phyloP scores from a whole-genome alignment of 2,797 vertebrate species.

The Notolabrus celidotus region DNA sequence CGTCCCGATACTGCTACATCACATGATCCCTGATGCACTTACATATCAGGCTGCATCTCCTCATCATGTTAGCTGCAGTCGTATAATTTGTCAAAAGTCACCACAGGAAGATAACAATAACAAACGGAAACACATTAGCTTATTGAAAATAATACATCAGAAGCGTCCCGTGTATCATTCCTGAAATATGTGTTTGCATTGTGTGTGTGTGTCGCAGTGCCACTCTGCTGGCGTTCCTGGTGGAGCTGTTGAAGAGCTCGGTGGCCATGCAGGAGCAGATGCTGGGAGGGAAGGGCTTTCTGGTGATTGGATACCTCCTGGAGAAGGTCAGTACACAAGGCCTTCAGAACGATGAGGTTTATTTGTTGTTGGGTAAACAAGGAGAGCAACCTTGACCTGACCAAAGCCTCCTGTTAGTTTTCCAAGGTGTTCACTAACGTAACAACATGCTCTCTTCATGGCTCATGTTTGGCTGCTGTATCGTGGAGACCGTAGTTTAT shows the following conservation, averaged over 20 bases:
- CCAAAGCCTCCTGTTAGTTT: not conserved
- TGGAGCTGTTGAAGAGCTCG: conserved; percentile 98
- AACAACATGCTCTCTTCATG: not conserved
- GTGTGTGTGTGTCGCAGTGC: conserved; percentile 69
- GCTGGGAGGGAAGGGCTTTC: conserved; percentile 97
- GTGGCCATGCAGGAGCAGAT: conserved; percentile 99
- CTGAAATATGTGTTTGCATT: conserved; percentile 4
- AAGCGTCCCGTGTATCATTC: not conserved
- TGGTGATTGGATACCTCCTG: conserved; percentile 96
- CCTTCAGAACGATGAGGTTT: not conserved
- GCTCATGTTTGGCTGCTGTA: not conserved
- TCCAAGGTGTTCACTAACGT: not conserved
- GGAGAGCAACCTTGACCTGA: not conserved
- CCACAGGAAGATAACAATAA: conserved; percentile 11
- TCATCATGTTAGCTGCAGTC: conserved; percentile 23
- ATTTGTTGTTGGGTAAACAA: not conserved
- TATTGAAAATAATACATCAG: conserved; percentile 21
- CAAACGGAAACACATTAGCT: conserved; percentile 5
- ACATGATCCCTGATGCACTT: conserved; percentile 21
- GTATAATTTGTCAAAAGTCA: conserved; percentile 25
- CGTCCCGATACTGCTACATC: conserved; percentile 16
- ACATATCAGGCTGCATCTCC: conserved; percentile 35
- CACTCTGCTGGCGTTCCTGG: conserved; percentile 94
- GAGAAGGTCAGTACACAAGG: conserved; percentile 91
- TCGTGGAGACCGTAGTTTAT: no score